Conservation (phyloP, 2,888 invertebrate species). For the Alloplasta piceator region DNA sequence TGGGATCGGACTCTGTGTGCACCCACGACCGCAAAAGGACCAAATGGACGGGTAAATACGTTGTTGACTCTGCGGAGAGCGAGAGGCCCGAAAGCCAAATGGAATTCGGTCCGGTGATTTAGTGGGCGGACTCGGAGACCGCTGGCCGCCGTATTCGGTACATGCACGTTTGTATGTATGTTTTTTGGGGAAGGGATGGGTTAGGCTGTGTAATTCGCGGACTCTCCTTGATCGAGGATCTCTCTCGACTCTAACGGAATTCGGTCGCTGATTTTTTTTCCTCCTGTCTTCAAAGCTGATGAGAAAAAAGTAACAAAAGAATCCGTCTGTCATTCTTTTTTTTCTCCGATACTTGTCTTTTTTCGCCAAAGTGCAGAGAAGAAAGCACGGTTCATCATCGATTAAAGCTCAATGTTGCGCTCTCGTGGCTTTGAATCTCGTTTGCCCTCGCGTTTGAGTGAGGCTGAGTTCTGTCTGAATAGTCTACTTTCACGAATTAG, state of each 20-base stretch:
- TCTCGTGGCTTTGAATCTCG: no score
- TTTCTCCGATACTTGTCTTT: neutral
- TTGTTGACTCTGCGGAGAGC: conserved; percentile 79
- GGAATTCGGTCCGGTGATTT: conserved; percentile 81
- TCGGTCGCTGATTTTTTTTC: conserved; percentile 29
- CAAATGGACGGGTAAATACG: conserved; percentile 81
- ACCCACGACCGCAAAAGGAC: conserved; percentile 78
- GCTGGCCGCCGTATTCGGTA: conserved; percentile 74
- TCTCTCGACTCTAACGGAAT: conserved; percentile 40
- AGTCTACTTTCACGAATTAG: no score
- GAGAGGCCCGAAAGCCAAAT: conserved; percentile 79
- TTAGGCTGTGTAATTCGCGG: conserved; percentile 23
- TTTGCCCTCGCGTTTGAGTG: no score
- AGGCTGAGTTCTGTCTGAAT: no score
- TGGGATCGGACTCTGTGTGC: conserved; percentile 61
- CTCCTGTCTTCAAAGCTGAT: neutral
- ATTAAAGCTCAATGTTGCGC: no score
- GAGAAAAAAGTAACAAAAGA: neutral
- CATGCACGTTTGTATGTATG: conserved; percentile 23
- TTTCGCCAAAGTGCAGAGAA: neutral
- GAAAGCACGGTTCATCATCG: no score
- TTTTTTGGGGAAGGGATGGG: neutral
- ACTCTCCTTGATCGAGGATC: conserved; percentile 41
- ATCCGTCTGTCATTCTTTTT: conserved; percentile 15
- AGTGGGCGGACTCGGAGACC: conserved; percentile 80